Evolutionary conservation across 2,888 invertebrate genomes (phyloP), one percentile per base, ranked within the genome.

Genomic region (Drosophila prolongata): DNA sequence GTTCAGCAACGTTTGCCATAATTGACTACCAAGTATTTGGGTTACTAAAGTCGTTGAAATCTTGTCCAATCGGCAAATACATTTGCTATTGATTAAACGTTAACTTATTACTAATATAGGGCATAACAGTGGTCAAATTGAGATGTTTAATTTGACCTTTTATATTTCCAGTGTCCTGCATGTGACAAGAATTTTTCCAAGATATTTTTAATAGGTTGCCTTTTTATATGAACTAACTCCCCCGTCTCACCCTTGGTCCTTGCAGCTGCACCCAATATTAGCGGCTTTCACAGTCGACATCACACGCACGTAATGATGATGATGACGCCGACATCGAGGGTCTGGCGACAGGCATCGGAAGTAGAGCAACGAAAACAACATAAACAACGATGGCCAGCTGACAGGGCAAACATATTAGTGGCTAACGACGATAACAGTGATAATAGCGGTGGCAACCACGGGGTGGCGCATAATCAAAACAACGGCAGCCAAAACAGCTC

Each of bases 371-470:
- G 56, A 65, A 71, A 59, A 53, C 72, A 66, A 50, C 70, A 77
- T 70, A 82, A 86, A 77, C 89, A 86, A 69, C 70, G 46, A 52
- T 50, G 47, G 34, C 69, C 58, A 60, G 71, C 64, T 64, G 72
- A 43, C 57, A 69, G 71, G 56, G 50, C 67, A 76, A 78, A 78
- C 87, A 84, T 89, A 86, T 89, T 87, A 87, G 87, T 75, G 62
- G 84, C 67, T 87, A 80, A 78, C 35, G 52, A 49, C 40, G 27
- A 67, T 75, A 67, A 61, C 67, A 62, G 69, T 64, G 67, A 84
- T 68, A 59, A 72, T 55, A 47, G 53, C 34, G 52, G 66, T 46
- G 65, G 58, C 38, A 57, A 58, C 64, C 62, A 54, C 61, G 67
- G 49, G 30, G 46, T 67, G 53, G 34, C 34, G 53, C 62, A 74